Conservation (phyloP, 2,888 invertebrate species). For the Blastobasis lacticolella region DNA sequence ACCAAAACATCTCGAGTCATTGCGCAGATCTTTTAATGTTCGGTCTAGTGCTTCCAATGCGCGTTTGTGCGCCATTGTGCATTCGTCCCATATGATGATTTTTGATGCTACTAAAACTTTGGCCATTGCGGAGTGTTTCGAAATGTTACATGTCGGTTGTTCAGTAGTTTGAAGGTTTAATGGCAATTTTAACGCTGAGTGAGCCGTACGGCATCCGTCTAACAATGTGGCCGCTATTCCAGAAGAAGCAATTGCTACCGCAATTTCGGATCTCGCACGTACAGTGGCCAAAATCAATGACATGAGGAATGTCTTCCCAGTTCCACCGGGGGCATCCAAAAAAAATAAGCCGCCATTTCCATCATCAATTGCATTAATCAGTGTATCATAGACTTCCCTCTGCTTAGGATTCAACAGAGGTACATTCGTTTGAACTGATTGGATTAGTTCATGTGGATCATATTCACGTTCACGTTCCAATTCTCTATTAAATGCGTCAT, state of each 20-base stretch:
- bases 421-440: conserved; percentile 22
- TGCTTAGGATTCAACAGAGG: no score
- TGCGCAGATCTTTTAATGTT: no score
- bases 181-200: background rate
- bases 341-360: no score
- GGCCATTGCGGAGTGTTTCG: no score
- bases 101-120: no score
- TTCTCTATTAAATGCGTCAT: conserved; percentile 12
- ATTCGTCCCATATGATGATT: no score
- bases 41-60: no score
- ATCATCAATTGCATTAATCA: no score
- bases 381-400: no score
- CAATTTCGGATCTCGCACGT: background rate
- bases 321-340: no score
- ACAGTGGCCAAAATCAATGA: conserved; percentile 13
- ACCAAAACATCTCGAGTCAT: no score
- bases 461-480: conserved; percentile 16
- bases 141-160: background rate
- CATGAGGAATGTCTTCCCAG: conserved; percentile 17
- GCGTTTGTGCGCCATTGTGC: no score
- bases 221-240: background rate
- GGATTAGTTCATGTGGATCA: conserved; percentile 16
- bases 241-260: background rate
- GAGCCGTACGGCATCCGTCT: background rate
- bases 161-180: background rate